Evolutionary conservation across 2,113 vertebrate species (phyloP).

Genomic region (Tretioscincus oriximinensis): DNA sequence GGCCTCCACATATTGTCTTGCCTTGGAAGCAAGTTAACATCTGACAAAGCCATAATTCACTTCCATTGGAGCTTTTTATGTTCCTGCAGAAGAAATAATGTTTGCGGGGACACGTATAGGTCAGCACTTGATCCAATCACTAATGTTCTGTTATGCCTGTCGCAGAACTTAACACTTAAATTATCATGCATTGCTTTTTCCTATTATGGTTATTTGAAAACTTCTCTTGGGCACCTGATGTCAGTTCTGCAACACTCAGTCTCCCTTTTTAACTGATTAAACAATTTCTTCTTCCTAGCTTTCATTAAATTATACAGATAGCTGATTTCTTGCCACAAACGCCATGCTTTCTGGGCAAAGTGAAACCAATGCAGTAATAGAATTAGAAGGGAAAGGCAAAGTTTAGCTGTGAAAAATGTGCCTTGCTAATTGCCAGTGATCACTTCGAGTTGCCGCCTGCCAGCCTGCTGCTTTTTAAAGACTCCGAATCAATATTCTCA

Average conservation of each 20-base stretch:
- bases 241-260: slow-evolving; percentile 29
- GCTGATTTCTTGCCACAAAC: slow-evolving; percentile 50
- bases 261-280: slow-evolving; percentile 54
- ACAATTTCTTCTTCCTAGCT: slow-evolving; percentile 47
- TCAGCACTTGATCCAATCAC: slow-evolving; percentile 33
- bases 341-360: slow-evolving; percentile 41
- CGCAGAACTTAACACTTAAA: slow-evolving; percentile 58
- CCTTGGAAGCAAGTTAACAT: neutral
- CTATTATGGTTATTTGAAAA: slow-evolving; percentile 37
- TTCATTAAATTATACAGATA: slow-evolving; percentile 60
- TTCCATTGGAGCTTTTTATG: neutral
- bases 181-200: slow-evolving; percentile 35
- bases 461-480: slow-evolving; percentile 55
- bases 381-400: slow-evolving; percentile 58
- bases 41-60: neutral
- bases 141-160: slow-evolving; percentile 40
- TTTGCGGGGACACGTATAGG: slow-evolving; percentile 39
- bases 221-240: slow-evolving; percentile 18
- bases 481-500: slow-evolving; percentile 56
- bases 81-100: slow-evolving; percentile 38
- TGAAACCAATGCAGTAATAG: slow-evolving; percentile 53
- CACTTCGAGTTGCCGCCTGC: slow-evolving; percentile 57
- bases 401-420: slow-evolving; percentile 59
- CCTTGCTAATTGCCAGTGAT: slow-evolving; percentile 63
- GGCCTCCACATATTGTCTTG: neutral